Base-by-base conservation (phyloP, 2,888 invertebrate species). In the Emmelina monodactyla region DNA sequence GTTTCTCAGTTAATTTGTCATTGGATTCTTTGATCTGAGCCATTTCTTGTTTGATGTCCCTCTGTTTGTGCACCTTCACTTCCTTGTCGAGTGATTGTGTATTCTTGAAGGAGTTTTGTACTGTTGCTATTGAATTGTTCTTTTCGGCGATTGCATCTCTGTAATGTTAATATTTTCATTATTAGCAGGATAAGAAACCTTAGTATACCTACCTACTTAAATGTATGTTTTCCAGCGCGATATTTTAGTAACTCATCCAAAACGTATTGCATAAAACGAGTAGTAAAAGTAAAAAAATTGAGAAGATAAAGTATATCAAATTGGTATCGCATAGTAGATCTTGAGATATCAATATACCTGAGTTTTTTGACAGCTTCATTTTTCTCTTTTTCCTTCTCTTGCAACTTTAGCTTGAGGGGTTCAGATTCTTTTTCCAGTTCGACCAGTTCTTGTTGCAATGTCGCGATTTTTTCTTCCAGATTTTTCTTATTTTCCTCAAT, bases 31-130 rank as follows among this genome's bases (percentile, higher is more conserved):
- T 82, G 14, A 83, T 67, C 31, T 72, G 70, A 28, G 76, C 68
- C 48, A 86, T 80, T 51, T 83, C 82, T 2, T 61, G 64, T 3
- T 70, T 72, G 14, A 85, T 79, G 48, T 86, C 83, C 34, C 79
- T 65, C 33, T 78, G 73, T 32, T 76, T 61, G 46, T 84, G 86
- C 11, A 79, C 70, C 32, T 81, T 70, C 2, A 88, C 82, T 40
- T 85, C 84, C 1, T 64, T 64, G 35, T 85, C 79, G 10, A 83
- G 58, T 16, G 79, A 65, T 34, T 78, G 67, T 4, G 87, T 73
- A 47, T 84, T 83, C 7, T 81, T 79, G 31, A 78, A 69, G 2
- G 70, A 60, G 40, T 59, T 70, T 1, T 61, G 53, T 15, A 76
- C 59, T 44, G 73, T 66, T 4, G 55, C 60, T 14, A 84, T 62